Evolutionary conservation across 2,113 vertebrate genomes (phyloP).

Genomic region (Callaeas wilsoni): DNA sequence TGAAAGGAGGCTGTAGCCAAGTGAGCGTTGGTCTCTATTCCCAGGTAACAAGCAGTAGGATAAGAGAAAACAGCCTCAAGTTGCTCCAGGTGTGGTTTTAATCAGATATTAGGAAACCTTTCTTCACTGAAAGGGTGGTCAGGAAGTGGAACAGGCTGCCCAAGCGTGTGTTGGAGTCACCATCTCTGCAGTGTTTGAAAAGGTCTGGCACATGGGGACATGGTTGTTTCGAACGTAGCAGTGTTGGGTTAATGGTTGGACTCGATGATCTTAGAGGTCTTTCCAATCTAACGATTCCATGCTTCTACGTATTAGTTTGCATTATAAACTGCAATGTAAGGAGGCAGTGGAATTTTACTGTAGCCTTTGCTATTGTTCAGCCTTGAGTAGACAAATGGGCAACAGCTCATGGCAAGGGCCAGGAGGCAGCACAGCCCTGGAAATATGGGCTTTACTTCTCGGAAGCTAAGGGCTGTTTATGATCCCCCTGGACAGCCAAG

Average conservation of each 20-base stretch:
- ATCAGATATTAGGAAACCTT: not conserved
- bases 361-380: not conserved
- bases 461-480: not conserved
- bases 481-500: not conserved
- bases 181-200: not conserved
- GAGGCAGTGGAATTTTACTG: not conserved
- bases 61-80: not conserved
- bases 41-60: not conserved
- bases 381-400: fast-evolving
- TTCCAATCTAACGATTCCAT: not conserved
- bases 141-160: not conserved
- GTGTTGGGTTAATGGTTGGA: not conserved
- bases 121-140: not conserved
- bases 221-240: not conserved
- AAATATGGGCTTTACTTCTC: not conserved
- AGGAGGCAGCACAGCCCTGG: not conserved
- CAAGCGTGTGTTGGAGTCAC: no score
- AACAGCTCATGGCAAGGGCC: not conserved
- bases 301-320: not conserved
- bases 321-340: not conserved
- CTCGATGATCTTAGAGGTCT: not conserved
- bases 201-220: not conserved
- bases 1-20: not conserved
- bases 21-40: not conserved
- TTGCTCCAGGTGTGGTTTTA: not conserved